Evolutionary conservation across 2,113 vertebrate species (phyloP).

Genomic region (Microcebus murinus): DNA sequence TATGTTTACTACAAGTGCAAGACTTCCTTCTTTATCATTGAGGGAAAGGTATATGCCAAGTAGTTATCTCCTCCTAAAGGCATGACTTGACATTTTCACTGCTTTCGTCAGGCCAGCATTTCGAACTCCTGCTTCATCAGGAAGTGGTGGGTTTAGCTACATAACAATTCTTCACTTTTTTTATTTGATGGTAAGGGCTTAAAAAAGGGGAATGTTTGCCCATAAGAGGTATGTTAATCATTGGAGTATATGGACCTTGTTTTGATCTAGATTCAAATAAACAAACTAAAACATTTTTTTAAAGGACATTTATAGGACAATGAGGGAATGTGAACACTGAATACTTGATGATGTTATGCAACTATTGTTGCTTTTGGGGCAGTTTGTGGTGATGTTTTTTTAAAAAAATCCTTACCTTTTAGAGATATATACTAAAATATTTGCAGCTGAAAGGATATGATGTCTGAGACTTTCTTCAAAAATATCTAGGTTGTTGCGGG

Average conservation of each 20-base stretch:
- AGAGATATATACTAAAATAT: neutral
- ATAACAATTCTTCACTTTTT: slow-evolving; percentile 37
- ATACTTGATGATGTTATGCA: slow-evolving; percentile 35
- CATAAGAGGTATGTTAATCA: neutral
- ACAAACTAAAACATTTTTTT: neutral
- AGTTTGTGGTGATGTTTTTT: neutral
- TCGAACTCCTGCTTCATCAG: slow-evolving; percentile 27
- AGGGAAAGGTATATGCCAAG: slow-evolving; percentile 61
- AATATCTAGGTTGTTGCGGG: neutral
- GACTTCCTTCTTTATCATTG: slow-evolving; percentile 68
- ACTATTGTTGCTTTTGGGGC: neutral
- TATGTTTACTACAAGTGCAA: slow-evolving; percentile 69
- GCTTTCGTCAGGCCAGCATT: neutral
- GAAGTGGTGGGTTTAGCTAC: slow-evolving; percentile 40
- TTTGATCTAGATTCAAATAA: slow-evolving; percentile 11
- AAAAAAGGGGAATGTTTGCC: neutral
- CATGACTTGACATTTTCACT: slow-evolving; percentile 65
- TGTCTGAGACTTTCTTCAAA: slow-evolving; percentile 29
- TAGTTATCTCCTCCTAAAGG: slow-evolving; percentile 66
- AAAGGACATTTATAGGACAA: neutral
- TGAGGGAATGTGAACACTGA: neutral
- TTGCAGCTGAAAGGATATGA: neutral
- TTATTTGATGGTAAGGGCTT: slow-evolving; percentile 20
- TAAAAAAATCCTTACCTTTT: neutral
- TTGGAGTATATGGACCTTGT: neutral